Evolutionary conservation across 1,140 invertebrate genomes (phyloP).

Genomic region (Neotoxoptera formosana): DNA sequence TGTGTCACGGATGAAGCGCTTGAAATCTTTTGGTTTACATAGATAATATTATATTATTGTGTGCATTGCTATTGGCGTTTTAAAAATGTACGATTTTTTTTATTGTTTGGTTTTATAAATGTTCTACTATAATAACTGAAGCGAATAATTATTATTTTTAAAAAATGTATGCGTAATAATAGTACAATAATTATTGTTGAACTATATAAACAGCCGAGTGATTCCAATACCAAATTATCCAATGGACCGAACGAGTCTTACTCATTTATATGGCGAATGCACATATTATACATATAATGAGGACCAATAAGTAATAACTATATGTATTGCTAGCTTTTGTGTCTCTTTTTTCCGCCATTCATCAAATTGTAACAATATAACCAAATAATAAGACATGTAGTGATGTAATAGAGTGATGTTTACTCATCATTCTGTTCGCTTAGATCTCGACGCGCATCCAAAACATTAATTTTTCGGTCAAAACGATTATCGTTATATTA

Average conservation of each 20-base stretch:
- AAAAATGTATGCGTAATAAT: neutral
- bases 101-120: neutral
- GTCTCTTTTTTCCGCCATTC: neutral
- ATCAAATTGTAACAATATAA: neutral
- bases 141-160: neutral
- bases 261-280: neutral
- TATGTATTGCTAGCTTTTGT: neutral
- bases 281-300: neutral
- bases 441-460: neutral
- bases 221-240: neutral
- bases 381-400: neutral
- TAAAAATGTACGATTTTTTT: neutral
- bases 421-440: neutral
- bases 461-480: neutral
- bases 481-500: conserved; percentile 11
- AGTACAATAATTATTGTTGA: neutral
- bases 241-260: neutral
- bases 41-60: neutral
- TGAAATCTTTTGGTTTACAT: neutral
- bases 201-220: neutral
- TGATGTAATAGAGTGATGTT: neutral
- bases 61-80: neutral
- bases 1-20: neutral
- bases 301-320: neutral
- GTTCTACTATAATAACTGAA: neutral